These are phyloP conservation scores for Phoxinus dragarum DNA, from an alignment of 2,797 vertebrate species.

Conservation along the genomic window DNA sequence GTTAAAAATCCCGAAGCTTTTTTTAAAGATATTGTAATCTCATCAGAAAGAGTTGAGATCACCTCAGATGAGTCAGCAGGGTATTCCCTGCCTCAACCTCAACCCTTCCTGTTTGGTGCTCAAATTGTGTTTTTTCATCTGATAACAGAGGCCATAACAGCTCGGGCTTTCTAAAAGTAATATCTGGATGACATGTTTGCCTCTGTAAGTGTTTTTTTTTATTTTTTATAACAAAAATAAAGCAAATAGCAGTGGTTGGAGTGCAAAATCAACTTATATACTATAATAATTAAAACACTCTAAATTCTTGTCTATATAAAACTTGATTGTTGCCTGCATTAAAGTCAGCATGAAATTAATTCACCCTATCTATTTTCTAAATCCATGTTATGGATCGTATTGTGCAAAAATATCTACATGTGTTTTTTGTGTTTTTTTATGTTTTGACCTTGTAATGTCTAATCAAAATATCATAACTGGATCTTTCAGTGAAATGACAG, in stretches of 20 bases:
- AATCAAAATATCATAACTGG: not conserved
- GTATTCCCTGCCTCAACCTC: constrained; percentile 70
- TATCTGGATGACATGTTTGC: not conserved
- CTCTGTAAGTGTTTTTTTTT: not conserved
- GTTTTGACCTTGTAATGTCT: not conserved
- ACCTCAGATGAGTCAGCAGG: constrained; percentile 63
- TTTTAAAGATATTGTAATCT: constrained; percentile 59
- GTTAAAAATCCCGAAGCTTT: constrained; percentile 55
- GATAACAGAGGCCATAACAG: constrained; percentile 19
- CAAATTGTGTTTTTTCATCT: constrained; percentile 52
- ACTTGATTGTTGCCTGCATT: not conserved
- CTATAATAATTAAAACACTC: not conserved
- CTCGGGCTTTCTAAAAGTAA: not conserved
- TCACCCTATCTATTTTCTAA: not conserved
- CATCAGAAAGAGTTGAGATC: constrained; percentile 60
- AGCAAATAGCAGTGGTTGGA: not conserved
- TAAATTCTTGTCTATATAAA: too few relatives aligned
- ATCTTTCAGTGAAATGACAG: not conserved
- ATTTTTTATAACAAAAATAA: not conserved
- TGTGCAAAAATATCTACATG: not conserved
- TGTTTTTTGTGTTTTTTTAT: not conserved
- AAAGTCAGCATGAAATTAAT: not conserved
- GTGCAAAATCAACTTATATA: not conserved
- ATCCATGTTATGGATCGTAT: not conserved
- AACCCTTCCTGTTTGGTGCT: constrained; percentile 67